Conservation (phyloP, 2,888 invertebrate genomes). For the Cerastis leucographa region DNA sequence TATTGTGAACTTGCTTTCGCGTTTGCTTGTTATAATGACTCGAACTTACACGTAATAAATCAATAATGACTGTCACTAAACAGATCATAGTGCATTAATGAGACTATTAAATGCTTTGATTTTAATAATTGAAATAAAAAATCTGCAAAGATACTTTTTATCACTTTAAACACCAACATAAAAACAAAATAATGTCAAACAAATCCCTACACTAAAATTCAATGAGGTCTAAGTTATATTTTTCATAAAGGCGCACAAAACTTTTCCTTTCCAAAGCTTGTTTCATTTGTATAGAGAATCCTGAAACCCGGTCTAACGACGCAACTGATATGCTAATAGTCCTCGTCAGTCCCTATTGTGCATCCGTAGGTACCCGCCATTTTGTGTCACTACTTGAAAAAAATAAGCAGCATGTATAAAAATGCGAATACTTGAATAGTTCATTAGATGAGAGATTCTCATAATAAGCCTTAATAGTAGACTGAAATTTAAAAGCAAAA, state of each 20-base stretch:
- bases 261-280: constrained; percentile 63
- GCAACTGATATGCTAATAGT: constrained; percentile 82
- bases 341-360: constrained; percentile 83
- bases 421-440: constrained; percentile 71
- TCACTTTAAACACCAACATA: neutral
- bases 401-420: constrained; percentile 68
- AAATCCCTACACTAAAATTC: neutral
- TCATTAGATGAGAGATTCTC: constrained; percentile 69
- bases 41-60: neutral
- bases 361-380: constrained; percentile 60
- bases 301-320: constrained; percentile 73
- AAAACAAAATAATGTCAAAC: constrained; percentile 14
- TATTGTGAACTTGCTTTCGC: neutral
- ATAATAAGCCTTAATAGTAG: constrained; percentile 46
- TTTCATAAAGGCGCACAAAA: constrained; percentile 54
- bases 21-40: neutral
- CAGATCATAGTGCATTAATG: neutral
- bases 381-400: constrained; percentile 71
- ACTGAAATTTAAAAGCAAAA: constrained; percentile 22
- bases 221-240: constrained; percentile 54
- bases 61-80: neutral
- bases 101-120: neutral
- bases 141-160: neutral
- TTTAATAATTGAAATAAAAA: neutral
- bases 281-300: constrained; percentile 69